Evolutionary conservation across 2,113 vertebrate genomes (phyloP).

Genomic region (Forbesichthys agassizii): DNA sequence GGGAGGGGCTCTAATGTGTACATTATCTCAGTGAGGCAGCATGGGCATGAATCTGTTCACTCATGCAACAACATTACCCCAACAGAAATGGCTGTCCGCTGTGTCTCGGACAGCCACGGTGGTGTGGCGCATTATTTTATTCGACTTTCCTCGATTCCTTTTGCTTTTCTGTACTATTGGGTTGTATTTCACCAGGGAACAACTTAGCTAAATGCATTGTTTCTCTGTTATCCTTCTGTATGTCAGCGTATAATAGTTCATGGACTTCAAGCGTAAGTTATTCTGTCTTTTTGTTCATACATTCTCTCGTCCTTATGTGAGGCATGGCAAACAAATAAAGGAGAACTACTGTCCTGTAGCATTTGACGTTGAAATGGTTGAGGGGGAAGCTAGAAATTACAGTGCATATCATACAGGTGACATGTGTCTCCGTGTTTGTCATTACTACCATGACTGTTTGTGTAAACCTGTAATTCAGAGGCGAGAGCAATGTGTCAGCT

Average conservation of each 20-base stretch:
- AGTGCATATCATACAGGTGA: background rate
- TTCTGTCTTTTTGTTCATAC: background rate
- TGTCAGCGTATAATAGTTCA: background rate
- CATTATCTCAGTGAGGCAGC: background rate
- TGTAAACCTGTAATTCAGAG: conserved; percentile 17
- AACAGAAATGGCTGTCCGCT: background rate
- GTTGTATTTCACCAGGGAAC: background rate
- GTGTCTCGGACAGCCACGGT: background rate
- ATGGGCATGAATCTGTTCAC: background rate
- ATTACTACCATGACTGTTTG: background rate
- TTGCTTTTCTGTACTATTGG: background rate
- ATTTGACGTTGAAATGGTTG: background rate
- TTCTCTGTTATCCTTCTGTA: background rate
- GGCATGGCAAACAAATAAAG: background rate
- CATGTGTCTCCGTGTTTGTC: conserved; percentile 4
- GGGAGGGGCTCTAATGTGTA: background rate
- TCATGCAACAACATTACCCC: background rate
- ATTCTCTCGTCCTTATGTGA: background rate
- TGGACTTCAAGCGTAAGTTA: background rate
- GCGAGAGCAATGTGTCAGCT: conserved; percentile 14
- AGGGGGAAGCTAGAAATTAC: background rate
- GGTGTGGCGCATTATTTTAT: background rate
- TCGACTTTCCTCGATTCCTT: background rate
- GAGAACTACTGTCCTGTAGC: background rate
- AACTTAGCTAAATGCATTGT: background rate